Evolutionary conservation across 2,888 invertebrate species (phyloP).

Genomic region (Dolichopus griseipennis): DNA sequence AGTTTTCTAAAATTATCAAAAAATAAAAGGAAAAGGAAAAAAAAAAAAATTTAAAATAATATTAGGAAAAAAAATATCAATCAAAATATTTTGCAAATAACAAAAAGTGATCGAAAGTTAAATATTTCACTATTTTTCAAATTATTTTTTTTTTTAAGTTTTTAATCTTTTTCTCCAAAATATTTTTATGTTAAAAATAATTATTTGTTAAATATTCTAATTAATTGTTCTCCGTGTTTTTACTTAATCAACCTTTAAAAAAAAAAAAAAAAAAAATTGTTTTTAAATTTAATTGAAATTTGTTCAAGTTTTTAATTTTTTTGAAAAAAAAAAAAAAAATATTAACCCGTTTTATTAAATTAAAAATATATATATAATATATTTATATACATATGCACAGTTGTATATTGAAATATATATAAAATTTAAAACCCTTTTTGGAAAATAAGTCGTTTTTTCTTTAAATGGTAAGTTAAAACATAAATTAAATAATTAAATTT

Average conservation of each 20-base stretch:
- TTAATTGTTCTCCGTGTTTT: not conserved
- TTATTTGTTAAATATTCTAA: not conserved
- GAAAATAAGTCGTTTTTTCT: not conserved
- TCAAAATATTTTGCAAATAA: too few species aligned
- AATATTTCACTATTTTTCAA: too few species aligned
- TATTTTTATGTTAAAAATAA: not conserved
- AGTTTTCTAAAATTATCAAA: too few species aligned
- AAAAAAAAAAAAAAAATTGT: conserved; percentile 3
- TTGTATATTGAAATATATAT: not conserved
- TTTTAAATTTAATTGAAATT: not conserved
- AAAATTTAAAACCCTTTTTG: not conserved
- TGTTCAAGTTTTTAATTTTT: not conserved
- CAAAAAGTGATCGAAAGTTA: too few species aligned
- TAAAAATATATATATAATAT: not conserved
- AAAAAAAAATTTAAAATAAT: not conserved
- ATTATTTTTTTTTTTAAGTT: too few species aligned
- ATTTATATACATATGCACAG: not conserved
- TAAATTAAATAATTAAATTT: too few species aligned
- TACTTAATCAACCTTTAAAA: not conserved
- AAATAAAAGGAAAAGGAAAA: not conserved
- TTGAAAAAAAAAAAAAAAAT: not conserved
- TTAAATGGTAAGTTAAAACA: not conserved
- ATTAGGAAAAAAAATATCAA: not conserved
- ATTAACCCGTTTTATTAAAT: not conserved
- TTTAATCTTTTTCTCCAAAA: too few species aligned